Conservation (phyloP, 1,140 invertebrate genomes). For the silkworm (Bombyx mori) region DNA sequence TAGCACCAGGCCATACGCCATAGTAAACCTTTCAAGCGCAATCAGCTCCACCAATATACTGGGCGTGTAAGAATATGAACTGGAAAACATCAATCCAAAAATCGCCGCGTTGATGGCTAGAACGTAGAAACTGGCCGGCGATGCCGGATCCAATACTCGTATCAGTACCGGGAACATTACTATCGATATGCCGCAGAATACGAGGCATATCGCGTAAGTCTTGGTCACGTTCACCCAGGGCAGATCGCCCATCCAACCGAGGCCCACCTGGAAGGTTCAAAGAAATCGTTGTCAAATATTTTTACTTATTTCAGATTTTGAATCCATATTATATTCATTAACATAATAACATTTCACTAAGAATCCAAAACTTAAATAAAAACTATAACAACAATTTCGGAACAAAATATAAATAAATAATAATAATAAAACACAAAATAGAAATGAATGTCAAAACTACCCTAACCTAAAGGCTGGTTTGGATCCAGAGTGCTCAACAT, state of each 20-base stretch:
- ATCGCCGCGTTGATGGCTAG: slow-evolving; percentile 73
- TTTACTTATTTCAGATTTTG: neutral
- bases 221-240: slow-evolving; percentile 88
- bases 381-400: too few relatives aligned
- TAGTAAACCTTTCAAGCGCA: slow-evolving; percentile 83
- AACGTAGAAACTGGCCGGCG: slow-evolving; percentile 74
- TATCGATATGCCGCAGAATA: slow-evolving; percentile 81
- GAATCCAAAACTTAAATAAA: too few relatives aligned
- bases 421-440: too few relatives aligned
- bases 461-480: too few relatives aligned
- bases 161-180: slow-evolving; percentile 78
- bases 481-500: too few relatives aligned
- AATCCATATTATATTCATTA: neutral
- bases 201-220: slow-evolving; percentile 83
- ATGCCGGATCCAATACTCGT: slow-evolving; percentile 38
- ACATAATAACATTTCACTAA: neutral
- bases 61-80: slow-evolving; percentile 89
- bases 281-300: too few relatives aligned
- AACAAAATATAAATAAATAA: too few relatives aligned
- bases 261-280: slow-evolving; percentile 74
- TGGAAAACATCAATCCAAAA: slow-evolving; percentile 89
- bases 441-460: too few relatives aligned
- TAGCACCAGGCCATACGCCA: slow-evolving; percentile 90
- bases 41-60: slow-evolving; percentile 88
- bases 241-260: slow-evolving; percentile 92